Conservation (phyloP, 2,797 vertebrate species). For the Lacerta bilineata region DNA sequence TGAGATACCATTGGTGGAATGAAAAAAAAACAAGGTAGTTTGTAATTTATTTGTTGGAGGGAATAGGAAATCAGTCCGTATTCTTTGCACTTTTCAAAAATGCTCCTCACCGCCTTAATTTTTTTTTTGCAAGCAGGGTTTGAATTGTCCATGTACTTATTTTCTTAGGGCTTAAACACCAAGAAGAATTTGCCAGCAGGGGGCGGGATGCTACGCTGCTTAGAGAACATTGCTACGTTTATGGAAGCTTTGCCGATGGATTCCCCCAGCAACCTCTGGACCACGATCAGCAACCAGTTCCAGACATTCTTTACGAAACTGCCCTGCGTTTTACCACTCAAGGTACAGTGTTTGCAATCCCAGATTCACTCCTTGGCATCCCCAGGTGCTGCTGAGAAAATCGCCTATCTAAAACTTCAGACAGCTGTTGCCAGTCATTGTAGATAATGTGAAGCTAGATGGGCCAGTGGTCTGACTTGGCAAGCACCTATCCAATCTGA, state of each 20-base stretch:
- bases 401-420: not conserved
- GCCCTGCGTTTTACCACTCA: constrained; percentile 95
- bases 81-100: constrained; percentile 24
- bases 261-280: constrained; percentile 98
- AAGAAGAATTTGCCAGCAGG: constrained; percentile 98
- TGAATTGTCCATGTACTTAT: rapidly evolving
- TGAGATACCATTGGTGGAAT: not conserved
- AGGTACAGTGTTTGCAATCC: constrained; percentile 82
- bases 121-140: not conserved
- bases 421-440: not conserved
- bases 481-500: not conserved
- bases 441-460: not conserved
- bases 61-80: constrained; percentile 3
- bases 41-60: not conserved
- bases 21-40: too few species aligned
- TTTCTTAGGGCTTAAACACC: constrained; percentile 94
- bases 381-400: not conserved
- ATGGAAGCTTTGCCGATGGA: constrained; percentile 99
- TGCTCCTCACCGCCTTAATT: not conserved
- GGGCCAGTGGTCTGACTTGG: not conserved
- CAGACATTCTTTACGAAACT: constrained; percentile 98
- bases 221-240: constrained; percentile 97
- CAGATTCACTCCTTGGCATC: not conserved
- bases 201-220: constrained; percentile 95
- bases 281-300: constrained; percentile 98